Base-by-base conservation (phyloP, 1,140 invertebrate species). In the Orchestia grillus region DNA sequence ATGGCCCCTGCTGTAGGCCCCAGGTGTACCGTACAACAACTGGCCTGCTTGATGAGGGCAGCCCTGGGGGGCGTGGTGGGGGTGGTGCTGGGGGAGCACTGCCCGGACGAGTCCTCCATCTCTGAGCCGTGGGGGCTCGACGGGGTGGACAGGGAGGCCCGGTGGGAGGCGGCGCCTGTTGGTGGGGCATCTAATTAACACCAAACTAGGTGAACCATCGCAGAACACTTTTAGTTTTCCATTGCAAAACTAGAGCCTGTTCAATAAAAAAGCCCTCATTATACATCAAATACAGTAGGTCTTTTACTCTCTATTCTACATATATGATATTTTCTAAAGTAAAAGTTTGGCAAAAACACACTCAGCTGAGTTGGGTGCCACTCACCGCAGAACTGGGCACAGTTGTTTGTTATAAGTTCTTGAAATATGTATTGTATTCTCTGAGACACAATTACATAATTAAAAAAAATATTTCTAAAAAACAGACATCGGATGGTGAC, bases 121-220 rank as follows among this genome's bases (percentile, higher is more conserved):
- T 97, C 96, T 45, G 96, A 96, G 8, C 96, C 96, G 95, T 97
- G 57, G 96, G 97, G 91, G 97, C 97, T 95, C 96, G 97, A 96
- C 96, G 97, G 96, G 96, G 96, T 96, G 98, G 97, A 97, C 15
- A 96, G 41, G 0, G 95, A 96, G 40, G 96, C 91, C 40, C 96
- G 96, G 44, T 96, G 96, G 42, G 96, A 96, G 6, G 96, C 43
- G 0, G 92, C 92, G 11, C 92, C 92, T 94, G 92, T 8, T 6
- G 0, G 41, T 19, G 19, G 42, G 19, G 42, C 3, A 11, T 42
- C 28, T 77, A 77, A 77, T 23, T 77, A 3, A 53, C 47, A 53
- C 6, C 19, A 53, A 6, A 77, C 62, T 77, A 19, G 36, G 62
- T 77, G 11, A 77, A 77, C 3, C 3, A 77, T 36, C 36, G 28